A percentile compares a stretch with the other conserved stretches of the same genome.
phyloP scores from a whole-genome alignment of 2,888 invertebrate genomes.

The Oasisia sp. region DNA sequence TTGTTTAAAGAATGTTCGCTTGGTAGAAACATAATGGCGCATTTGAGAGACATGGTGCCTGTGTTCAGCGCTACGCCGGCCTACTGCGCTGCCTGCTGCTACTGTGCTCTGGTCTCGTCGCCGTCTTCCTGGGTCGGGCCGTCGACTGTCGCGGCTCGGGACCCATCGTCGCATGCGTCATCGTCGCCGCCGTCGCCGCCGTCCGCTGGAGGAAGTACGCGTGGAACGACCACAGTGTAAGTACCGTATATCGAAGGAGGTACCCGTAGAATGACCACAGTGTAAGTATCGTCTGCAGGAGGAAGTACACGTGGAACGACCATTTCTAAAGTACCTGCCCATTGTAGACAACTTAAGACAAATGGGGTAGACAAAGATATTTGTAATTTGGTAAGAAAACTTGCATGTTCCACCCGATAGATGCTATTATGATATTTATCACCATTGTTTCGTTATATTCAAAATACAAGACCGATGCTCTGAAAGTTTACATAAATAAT shows the following conservation, averaged over 20 bases:
- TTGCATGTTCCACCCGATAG: too few relatives aligned
- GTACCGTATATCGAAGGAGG: neutral
- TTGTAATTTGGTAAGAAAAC: too few relatives aligned
- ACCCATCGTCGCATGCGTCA: neutral
- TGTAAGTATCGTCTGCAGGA: neutral
- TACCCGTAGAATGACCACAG: neutral
- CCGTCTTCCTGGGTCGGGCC: neutral
- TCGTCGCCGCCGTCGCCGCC: neutral
- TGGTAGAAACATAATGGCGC: too few relatives aligned
- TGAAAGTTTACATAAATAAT: too few relatives aligned
- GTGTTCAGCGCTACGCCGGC: neutral
- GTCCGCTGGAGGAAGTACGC: conserved; percentile 5
- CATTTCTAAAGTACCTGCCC: too few relatives aligned
- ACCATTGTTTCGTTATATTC: too few relatives aligned
- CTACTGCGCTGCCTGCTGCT: neutral
- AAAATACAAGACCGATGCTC: too few relatives aligned
- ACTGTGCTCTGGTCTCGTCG: neutral
- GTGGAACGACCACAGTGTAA: conserved; percentile 11
- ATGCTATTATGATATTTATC: too few relatives aligned
- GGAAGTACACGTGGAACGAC: neutral
- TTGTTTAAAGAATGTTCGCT: too few relatives aligned
- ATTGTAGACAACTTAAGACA: too few relatives aligned
- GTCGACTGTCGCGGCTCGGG: neutral
- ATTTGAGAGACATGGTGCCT: neutral
- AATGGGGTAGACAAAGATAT: too few relatives aligned